Evolutionary conservation across 2,113 vertebrate species (phyloP).

Genomic region (Lophura nycthemera): DNA sequence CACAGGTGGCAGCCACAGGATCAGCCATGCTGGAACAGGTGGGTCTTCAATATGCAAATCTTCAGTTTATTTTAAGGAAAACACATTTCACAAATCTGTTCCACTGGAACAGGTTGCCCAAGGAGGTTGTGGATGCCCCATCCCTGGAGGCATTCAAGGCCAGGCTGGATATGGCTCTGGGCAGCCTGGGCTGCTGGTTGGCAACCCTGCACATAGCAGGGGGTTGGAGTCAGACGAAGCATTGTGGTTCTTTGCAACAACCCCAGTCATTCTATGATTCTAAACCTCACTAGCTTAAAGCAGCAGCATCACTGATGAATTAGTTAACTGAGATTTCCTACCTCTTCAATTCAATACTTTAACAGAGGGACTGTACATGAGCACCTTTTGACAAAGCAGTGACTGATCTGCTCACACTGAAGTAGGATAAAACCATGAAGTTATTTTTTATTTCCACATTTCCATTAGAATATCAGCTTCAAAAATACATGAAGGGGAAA

Average conservation of each 20-base stretch:
- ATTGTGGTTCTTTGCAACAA: too few relatives aligned
- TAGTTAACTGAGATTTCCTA: background rate
- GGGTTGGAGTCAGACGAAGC: too few relatives aligned
- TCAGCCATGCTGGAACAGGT: too few relatives aligned
- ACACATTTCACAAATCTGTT: background rate
- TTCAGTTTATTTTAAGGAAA: fast-evolving
- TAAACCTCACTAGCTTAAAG: too few relatives aligned
- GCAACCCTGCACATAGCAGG: too few relatives aligned
- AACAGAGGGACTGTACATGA: fast-evolving
- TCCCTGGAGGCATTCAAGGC: too few relatives aligned
- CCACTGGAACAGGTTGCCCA: too few relatives aligned
- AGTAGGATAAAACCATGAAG: background rate
- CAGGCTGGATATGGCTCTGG: too few relatives aligned
- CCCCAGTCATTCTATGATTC: too few relatives aligned
- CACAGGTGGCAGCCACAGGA: background rate
- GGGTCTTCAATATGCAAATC: background rate
- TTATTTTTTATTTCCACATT: conserved; percentile 47
- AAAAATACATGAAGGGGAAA: background rate
- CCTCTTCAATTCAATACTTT: background rate
- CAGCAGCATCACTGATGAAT: fast-evolving
- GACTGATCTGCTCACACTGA: fast-evolving
- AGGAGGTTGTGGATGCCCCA: too few relatives aligned
- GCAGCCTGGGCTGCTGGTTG: too few relatives aligned
- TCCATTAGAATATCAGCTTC: background rate
- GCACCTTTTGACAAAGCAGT: fast-evolving